Percentiles rank a stretch among this genome's conserved stretches.
phyloP scores from a whole-genome alignment of 2,113 vertebrate species.

The Daphoenositta chrysoptera region DNA sequence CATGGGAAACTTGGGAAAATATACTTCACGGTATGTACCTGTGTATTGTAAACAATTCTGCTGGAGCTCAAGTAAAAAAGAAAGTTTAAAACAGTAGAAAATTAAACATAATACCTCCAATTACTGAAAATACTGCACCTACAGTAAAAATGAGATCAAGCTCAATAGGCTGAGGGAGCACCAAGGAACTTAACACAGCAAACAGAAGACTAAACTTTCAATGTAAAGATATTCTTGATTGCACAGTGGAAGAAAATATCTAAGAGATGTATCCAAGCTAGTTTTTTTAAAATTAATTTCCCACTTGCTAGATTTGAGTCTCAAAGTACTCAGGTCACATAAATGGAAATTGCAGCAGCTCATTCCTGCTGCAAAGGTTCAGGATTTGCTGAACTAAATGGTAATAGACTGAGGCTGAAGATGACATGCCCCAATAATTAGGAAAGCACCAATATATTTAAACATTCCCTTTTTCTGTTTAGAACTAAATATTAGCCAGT shows the following conservation, averaged over 20 bases:
- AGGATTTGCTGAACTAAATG: not conserved
- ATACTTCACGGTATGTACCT: not conserved
- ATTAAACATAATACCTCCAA: not conserved
- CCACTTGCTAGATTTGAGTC: not conserved
- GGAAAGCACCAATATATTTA: not conserved
- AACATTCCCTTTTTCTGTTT: not conserved
- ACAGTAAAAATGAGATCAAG: constrained; percentile 25
- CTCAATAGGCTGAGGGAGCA: not conserved
- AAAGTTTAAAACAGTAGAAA: constrained; percentile 20
- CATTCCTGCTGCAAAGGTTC: not conserved
- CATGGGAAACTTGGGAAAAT: not conserved
- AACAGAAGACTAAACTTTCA: not conserved
- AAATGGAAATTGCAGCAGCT: not conserved
- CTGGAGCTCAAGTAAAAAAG: not conserved
- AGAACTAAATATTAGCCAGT: not conserved
- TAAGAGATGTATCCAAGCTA: not conserved
- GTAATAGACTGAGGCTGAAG: not conserved
- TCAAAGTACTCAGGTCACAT: not conserved
- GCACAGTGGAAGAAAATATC: not conserved
- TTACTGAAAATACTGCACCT: not conserved
- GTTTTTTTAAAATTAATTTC: not conserved
- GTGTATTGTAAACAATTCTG: constrained; percentile 42
- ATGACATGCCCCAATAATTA: not conserved
- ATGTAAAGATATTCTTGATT: not conserved
- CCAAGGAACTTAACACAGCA: not conserved